phyloP scores from a whole-genome alignment of 2,888 invertebrate species.

The Platycheirus rosarum region DNA sequence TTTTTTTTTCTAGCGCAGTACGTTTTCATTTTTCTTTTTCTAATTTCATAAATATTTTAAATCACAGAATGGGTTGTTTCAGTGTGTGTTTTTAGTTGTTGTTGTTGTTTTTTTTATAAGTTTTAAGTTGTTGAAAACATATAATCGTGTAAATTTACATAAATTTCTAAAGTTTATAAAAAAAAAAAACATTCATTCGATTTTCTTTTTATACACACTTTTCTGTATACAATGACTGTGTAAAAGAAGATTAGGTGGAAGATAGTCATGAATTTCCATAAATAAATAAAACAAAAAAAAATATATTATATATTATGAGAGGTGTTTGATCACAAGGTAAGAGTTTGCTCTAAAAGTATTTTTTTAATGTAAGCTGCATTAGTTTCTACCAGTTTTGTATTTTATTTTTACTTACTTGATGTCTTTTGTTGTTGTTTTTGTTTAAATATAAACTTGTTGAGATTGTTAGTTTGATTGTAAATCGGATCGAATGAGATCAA shows the following conservation, averaged over 20 bases:
- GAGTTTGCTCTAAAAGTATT: constrained; percentile 36
- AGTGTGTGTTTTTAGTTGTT: constrained; percentile 49
- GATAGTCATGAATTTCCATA: constrained; percentile 62
- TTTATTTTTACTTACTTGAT: constrained; percentile 50
- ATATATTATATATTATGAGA: constrained; percentile 40
- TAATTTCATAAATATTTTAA: constrained; percentile 64
- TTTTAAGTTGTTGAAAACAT: constrained; percentile 50
- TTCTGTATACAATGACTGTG: constrained; percentile 61
- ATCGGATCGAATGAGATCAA: constrained; percentile 81
- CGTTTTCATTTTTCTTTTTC: constrained; percentile 8
- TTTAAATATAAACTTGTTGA: constrained; percentile 37
- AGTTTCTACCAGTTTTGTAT: neutral
- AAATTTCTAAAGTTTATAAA: constrained; percentile 44
- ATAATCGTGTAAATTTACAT: constrained; percentile 21
- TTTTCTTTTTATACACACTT: constrained; percentile 47
- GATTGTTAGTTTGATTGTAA: constrained; percentile 75
- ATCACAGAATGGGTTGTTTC: constrained; percentile 75
- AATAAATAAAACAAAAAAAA: constrained; percentile 49
- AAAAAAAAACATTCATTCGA: constrained; percentile 9
- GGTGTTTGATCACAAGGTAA: constrained; percentile 40
- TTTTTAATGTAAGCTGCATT: neutral
- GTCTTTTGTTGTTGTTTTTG: constrained; percentile 62
- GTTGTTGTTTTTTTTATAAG: constrained; percentile 34
- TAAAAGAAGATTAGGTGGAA: constrained; percentile 30
- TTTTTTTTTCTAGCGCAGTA: constrained; percentile 48